Percentiles rank a stretch among this genome's conserved stretches.
phyloP scores from a whole-genome alignment of 1,140 invertebrate genomes.

The Subanguina moxae region DNA sequence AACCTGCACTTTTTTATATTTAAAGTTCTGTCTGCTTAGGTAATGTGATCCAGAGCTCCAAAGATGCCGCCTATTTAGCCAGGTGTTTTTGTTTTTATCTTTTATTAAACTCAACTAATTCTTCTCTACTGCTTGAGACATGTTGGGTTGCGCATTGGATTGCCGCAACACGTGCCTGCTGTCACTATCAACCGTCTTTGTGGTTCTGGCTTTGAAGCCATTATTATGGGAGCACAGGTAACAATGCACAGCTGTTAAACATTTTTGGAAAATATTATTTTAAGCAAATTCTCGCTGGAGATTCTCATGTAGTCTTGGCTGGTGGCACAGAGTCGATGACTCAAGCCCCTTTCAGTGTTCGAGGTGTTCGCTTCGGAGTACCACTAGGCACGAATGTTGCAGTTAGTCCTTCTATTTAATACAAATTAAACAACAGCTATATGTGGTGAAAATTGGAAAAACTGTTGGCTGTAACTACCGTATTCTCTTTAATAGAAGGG shows the following conservation, averaged over 20 bases:
- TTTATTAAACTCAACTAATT: too few relatives aligned
- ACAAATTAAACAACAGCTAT: too few relatives aligned
- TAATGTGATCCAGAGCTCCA: constrained; percentile 66
- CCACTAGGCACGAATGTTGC: constrained; percentile 72
- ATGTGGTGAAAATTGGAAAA: too few relatives aligned
- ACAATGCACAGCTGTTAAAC: background rate
- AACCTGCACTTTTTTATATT: too few relatives aligned
- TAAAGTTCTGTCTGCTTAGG: constrained; percentile 27
- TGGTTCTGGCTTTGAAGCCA: constrained; percentile 90
- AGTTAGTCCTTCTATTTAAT: constrained; percentile 50
- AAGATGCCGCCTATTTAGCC: constrained; percentile 80
- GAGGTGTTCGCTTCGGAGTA: constrained; percentile 85
- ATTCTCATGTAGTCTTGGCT: constrained; percentile 79
- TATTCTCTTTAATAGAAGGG: too few relatives aligned
- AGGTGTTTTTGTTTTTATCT: too few relatives aligned
- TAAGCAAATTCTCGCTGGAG: constrained; percentile 80
- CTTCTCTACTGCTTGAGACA: constrained; percentile 70
- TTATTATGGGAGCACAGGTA: constrained; percentile 83
- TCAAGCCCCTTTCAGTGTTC: constrained; percentile 80
- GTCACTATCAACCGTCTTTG: constrained; percentile 66
- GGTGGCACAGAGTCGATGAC: constrained; percentile 95
- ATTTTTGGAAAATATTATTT: constrained; percentile 13
- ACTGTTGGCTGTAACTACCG: too few relatives aligned
- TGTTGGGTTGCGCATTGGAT: constrained; percentile 74
- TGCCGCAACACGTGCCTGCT: constrained; percentile 67